A percentile compares a stretch with the other conserved stretches of the same genome.
phyloP scores from a whole-genome alignment of 1,140 invertebrate genomes.

The Diprion similis region DNA sequence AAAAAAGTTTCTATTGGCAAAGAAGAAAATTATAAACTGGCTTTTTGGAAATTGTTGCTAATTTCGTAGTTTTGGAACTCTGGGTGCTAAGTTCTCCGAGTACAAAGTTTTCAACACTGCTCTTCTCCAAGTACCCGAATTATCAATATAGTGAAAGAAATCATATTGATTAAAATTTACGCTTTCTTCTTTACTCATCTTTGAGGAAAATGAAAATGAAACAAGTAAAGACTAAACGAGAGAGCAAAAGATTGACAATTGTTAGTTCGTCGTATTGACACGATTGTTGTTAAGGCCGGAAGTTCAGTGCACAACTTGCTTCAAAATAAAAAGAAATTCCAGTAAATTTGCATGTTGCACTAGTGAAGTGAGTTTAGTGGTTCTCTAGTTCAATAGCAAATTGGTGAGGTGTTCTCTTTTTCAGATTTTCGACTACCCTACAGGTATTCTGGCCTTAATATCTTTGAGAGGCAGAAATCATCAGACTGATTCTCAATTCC shows the following conservation, averaged over 20 bases:
- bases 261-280: neutral
- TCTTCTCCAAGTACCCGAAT: neutral
- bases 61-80: neutral
- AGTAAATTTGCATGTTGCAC: neutral
- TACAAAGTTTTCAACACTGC: neutral
- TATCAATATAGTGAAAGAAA: neutral
- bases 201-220: neutral
- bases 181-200: neutral
- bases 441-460: neutral
- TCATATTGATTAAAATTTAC: neutral
- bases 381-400: neutral
- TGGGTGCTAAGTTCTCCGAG: neutral
- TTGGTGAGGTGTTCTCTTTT: slow-evolving; percentile 1
- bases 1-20: neutral
- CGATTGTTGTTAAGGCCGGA: neutral
- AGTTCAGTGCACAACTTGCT: neutral
- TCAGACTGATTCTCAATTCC: too few relatives aligned
- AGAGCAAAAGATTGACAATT: neutral
- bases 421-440: neutral
- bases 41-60: neutral
- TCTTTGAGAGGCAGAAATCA: neutral
- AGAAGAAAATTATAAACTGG: slow-evolving; percentile 5
- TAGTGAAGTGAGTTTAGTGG: slow-evolving; percentile 7
- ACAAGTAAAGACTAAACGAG: neutral
- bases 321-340: neutral